Evolutionary conservation across 2,113 vertebrate genomes (phyloP), one percentile per base, ranked within the genome.

Genomic region (Takifugu bimaculatus): DNA sequence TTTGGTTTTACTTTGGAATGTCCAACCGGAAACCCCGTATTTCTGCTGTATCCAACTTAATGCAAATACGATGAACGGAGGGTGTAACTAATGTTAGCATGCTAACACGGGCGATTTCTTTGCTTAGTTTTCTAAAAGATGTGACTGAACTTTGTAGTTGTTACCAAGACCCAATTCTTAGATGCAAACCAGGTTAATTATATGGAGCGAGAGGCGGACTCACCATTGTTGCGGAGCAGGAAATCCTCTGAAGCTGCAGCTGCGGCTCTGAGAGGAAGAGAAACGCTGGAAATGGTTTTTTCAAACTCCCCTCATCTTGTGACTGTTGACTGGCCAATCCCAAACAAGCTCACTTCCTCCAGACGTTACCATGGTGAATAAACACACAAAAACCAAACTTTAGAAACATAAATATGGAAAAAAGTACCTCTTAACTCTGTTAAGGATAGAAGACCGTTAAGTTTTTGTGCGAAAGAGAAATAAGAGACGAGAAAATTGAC

Each of bases 171-270:
- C 3, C 13, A 6, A 4, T 49, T 13, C 2, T 26, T 45, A 45
- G 4, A 4, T 1, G 1, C 11, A 14, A n/a, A n/a, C 1, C 3
- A 0, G 6, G 5, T 2, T 27, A 11, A 2, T 6, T 50, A 0
- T 3, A 5, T 13, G 12, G 1, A 3, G 5, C 2, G 7, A 3
- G 2, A 4, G 52, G 6, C 3, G 0, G 4, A 70, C 90, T 89
- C 35, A 92, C 91, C 91, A 92, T 92, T 65, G 74, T 79, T 77
- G 70, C 53, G 63, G 82, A 81, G 12, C 78, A 81, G 78, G 35
- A 48, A 50, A 32, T 20, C 45, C 61, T 58, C 65, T 27, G 62
- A 77, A 70, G 77, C 77, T 77, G 68, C 70, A 63, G 85, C 80
- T 62, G 74, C 74, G 63, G 77, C 26, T 74, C 50, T 73, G 78